Conservation (phyloP, 2,888 invertebrate genomes). For the Epirrhoe alternata region DNA sequence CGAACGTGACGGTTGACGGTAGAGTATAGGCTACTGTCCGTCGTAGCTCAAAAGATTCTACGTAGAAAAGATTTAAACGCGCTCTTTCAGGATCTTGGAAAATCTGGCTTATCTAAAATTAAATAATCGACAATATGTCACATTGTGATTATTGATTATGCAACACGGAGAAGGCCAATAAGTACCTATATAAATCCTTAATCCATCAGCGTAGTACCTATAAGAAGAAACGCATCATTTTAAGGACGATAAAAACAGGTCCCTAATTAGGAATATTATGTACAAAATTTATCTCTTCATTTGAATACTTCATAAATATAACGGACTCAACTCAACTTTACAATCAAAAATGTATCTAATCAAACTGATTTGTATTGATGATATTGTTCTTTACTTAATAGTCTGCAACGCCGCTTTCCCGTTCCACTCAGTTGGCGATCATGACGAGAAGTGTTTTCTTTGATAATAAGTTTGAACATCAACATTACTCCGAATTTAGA, state of each 20-base stretch:
- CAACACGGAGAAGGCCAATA: no score
- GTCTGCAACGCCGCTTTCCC: conserved; percentile 68
- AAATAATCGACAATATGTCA: no score
- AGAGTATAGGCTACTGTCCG: conserved; percentile 15
- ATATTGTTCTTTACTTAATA: conserved; percentile 18
- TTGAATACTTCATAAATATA: no score
- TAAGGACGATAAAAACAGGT: no score
- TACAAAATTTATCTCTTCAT: no score
- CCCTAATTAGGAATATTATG: no score
- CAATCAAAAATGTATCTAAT: no score
- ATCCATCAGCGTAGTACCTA: not conserved
- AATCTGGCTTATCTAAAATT: not conserved
- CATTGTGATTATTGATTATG: no score
- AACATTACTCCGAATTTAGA: conserved; percentile 14
- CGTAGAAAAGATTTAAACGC: conserved; percentile 25
- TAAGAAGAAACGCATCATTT: no score
- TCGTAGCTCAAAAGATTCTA: conserved; percentile 7
- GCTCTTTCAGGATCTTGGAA: not conserved
- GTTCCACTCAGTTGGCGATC: conserved; percentile 64
- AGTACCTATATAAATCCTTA: no score
- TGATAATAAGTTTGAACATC: conserved; percentile 46
- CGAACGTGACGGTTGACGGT: conserved; percentile 17
- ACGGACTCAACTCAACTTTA: no score
- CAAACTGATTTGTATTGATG: conserved; percentile 5
- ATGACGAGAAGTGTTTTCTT: conserved; percentile 58